Percentiles rank a stretch among this genome's conserved stretches.
Conservation (phyloP, 2,113 vertebrate genomes). For the Pseudorasbora parva region DNA sequence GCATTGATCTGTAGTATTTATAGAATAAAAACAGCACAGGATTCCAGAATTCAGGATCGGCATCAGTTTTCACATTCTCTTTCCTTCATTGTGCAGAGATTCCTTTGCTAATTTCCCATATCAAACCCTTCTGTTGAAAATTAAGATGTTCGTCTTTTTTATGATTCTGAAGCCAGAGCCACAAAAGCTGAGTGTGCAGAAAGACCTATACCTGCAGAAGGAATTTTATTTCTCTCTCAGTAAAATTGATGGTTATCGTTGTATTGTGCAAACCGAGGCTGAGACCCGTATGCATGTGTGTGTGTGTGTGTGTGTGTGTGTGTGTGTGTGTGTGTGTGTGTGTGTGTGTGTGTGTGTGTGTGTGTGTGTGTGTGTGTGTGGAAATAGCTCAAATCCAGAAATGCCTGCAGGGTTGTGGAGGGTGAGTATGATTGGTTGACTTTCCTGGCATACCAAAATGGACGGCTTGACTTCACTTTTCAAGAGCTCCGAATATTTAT, state of each 20-base stretch:
- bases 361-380: not conserved
- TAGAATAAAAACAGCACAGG: not conserved
- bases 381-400: conserved; percentile 37
- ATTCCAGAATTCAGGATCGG: conserved; percentile 17
- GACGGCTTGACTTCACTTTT: conserved; percentile 45
- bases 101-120: not conserved
- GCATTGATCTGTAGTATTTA: conserved; percentile 24
- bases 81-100: conserved; percentile 21
- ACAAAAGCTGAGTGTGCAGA: not conserved
- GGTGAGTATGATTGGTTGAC: conserved; percentile 47
- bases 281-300: not conserved
- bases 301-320: not conserved
- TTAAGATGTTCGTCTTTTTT: not conserved
- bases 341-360: too few relatives aligned
- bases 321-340: too few relatives aligned
- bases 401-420: conserved; percentile 39
- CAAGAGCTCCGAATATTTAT: conserved; percentile 32
- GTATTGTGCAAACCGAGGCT: conserved; percentile 42
- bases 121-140: not conserved
- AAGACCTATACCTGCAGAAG: not conserved
- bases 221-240: conserved; percentile 44
- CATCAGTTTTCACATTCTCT: not conserved
- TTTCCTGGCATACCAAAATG: conserved; percentile 44
- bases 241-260: conserved; percentile 49
- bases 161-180: not conserved